These are phyloP conservation scores for Zaprionus obscuricornis DNA, from an alignment of 2,888 invertebrate species.

Conservation along the genomic window DNA sequence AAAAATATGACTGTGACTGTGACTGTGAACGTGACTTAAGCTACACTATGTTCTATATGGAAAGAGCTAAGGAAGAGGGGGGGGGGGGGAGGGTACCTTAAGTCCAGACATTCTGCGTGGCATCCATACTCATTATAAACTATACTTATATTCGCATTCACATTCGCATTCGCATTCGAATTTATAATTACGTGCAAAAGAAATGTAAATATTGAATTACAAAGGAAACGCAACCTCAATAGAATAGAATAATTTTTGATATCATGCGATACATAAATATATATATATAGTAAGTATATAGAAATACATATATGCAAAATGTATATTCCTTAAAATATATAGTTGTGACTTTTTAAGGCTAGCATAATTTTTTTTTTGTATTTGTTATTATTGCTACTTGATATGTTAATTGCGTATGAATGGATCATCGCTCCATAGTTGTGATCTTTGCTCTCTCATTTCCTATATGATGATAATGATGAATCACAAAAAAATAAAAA, in stretches of 20 bases:
- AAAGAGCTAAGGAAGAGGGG: neutral
- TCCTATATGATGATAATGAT: constrained; percentile 46
- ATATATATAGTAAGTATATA: neutral
- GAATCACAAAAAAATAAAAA: constrained; percentile 53
- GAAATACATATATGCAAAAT: neutral
- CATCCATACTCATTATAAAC: constrained; percentile 62
- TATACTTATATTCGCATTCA: neutral
- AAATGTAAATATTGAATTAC: no score
- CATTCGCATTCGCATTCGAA: no score
- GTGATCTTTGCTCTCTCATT: constrained; percentile 41
- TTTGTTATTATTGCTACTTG: constrained; percentile 61
- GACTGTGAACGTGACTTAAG: constrained; percentile 48
- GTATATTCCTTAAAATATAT: no score
- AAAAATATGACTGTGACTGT: constrained; percentile 36
- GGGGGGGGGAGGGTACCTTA: neutral
- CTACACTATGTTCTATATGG: constrained; percentile 41
- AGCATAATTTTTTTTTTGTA: constrained; percentile 73
- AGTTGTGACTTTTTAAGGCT: constrained; percentile 55
- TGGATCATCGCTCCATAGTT: constrained; percentile 47
- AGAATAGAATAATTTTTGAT: no score
- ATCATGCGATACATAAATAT: constrained; percentile 1
- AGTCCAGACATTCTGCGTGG: constrained; percentile 57
- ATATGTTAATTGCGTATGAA: constrained; percentile 38
- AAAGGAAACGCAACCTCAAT: no score
- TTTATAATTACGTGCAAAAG: no score